Percentiles rank a stretch among this genome's conserved stretches.
Evolutionary conservation across 2,113 vertebrate genomes (phyloP).

Genomic region (Tichodroma muraria): DNA sequence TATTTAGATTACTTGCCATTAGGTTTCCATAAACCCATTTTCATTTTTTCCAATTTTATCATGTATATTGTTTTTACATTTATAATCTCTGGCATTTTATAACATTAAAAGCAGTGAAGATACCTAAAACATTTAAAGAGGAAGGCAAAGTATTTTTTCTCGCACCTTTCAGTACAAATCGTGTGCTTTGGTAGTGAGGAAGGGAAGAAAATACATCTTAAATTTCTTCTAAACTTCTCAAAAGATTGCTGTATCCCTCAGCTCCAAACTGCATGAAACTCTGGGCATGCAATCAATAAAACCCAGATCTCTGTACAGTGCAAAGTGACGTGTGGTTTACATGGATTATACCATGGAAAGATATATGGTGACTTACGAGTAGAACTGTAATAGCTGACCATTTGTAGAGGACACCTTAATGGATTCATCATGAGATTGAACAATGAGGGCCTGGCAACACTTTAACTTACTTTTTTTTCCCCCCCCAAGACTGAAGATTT

Average conservation of each 20-base stretch:
- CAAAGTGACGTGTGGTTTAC: constrained; percentile 33
- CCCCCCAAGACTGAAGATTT: constrained; percentile 67
- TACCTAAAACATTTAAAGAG: constrained; percentile 12
- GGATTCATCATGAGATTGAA: constrained; percentile 57
- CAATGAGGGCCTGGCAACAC: constrained; percentile 65
- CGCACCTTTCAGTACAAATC: constrained; percentile 2
- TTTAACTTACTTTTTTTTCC: not conserved
- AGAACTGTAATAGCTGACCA: not conserved
- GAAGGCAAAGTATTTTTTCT: constrained; percentile 20
- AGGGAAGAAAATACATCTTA: not conserved
- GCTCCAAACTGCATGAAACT: constrained; percentile 51
- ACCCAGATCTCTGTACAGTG: constrained; percentile 51
- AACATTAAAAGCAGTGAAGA: constrained; percentile 17
- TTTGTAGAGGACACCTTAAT: not conserved
- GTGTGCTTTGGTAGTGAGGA: not conserved
- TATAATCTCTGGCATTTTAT: constrained; percentile 40
- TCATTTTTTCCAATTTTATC: constrained; percentile 42
- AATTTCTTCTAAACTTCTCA: constrained; percentile 11
- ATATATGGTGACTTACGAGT: not conserved
- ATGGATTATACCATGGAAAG: constrained; percentile 56
- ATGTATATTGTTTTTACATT: constrained; percentile 37
- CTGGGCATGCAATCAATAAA: constrained; percentile 69
- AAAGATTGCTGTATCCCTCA: not conserved
- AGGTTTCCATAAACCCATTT: constrained; percentile 47
- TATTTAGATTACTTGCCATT: constrained; percentile 59